Evolutionary conservation across 2,888 invertebrate genomes (phyloP), one percentile per base, ranked within the genome.

Genomic region (Rotaria macrura): DNA sequence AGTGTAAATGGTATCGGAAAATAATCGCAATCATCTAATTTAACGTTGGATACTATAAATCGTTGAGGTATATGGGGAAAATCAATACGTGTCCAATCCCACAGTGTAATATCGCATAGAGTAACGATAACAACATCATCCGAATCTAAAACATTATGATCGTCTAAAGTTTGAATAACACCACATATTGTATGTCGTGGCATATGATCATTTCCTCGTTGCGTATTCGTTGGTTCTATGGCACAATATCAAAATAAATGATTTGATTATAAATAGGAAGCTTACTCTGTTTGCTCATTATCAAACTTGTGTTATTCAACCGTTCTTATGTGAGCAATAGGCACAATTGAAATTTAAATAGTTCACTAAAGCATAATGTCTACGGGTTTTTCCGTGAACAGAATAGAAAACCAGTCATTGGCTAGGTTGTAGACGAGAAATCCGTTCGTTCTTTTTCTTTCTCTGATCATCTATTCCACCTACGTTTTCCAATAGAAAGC

Each of bases 1-100:
- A 74, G 23, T 12, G 74, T 74, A 74, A 74, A 74, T 74, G 74
- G 74, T 20, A 74, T 74, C 4, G 74, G 74, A 74, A 74, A 74
- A 40, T 43, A 74, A 40, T 74, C 40, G 43, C 74, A 74, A 74
- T 74, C n/a, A 12, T 74, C 74, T 3, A 74, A 25, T 40, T 74
- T 74, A 25, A 43, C n/a, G 2, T 74, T 40, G 2, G 40, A 38
- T 74, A 74, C n/a, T 40, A 74, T 40, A 40, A 40, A 38, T 25
- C 40, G 38, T 74, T 74, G 74, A 20, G 74, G 74, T 40, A 74
- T 74, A 74, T 74, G 74, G 23, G 74, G 74, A 74, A 20, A 74
- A 74, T 74, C 74, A 25, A 74, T 5, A 74, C 74, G 74, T 40
- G 38, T 23, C 43, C 9, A 23, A 25, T 74, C 74, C 38, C 25